Conservation (phyloP, 2,113 vertebrate genomes). For the Sula dactylatra region DNA sequence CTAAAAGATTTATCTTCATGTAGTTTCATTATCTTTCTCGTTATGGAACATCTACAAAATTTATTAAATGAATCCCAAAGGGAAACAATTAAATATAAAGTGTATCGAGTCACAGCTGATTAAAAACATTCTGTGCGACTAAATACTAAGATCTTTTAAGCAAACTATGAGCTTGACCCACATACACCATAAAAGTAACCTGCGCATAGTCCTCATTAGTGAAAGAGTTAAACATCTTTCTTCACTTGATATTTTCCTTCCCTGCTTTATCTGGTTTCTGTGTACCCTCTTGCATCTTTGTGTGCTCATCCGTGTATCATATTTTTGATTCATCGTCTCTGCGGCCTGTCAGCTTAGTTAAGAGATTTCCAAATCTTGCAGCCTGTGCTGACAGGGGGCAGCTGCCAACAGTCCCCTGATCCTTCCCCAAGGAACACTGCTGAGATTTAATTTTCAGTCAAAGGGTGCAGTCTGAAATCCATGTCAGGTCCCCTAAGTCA, state of each 20-base stretch:
- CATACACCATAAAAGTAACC: not conserved
- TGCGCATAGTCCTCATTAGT: not conserved
- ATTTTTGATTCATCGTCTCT: constrained; percentile 78
- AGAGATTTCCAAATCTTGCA: constrained; percentile 82
- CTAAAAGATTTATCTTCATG: constrained; percentile 38
- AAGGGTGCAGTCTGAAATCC: constrained; percentile 78
- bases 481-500: constrained; percentile 78
- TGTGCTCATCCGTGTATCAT: constrained; percentile 75
- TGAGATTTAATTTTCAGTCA: constrained; percentile 82
- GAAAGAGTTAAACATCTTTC: constrained; percentile 64
- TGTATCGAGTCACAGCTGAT: not conserved
- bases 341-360: constrained; percentile 83
- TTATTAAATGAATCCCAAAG: constrained; percentile 15
- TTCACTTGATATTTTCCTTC: constrained; percentile 42
- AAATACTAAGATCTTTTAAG: not conserved
- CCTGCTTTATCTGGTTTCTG: constrained; percentile 49
- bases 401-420: constrained; percentile 79
- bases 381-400: constrained; percentile 79
- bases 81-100: constrained; percentile 10
- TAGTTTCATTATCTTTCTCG: constrained; percentile 44
- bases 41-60: constrained; percentile 25
- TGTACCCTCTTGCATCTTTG: constrained; percentile 59
- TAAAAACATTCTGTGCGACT: not conserved
- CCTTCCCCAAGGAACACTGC: constrained; percentile 75
- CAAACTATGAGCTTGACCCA: not conserved